Evolutionary conservation across 2,797 vertebrate species (phyloP).

Genomic region (Acestrorhynchus altus): DNA sequence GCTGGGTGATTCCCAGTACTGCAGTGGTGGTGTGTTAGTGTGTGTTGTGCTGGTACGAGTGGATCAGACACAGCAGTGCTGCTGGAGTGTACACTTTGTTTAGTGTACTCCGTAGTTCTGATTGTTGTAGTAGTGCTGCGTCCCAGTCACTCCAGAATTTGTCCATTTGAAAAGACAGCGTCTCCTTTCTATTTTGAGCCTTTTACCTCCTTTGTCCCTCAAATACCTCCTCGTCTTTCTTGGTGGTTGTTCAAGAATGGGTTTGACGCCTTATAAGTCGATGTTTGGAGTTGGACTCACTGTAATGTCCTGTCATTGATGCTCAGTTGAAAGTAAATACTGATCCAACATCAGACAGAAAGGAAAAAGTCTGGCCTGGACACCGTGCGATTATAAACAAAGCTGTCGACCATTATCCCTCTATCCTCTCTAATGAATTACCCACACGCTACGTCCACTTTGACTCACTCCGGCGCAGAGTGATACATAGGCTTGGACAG

Average conservation of each 20-base stretch:
- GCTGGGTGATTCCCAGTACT: no score
- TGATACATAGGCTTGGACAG: background rate
- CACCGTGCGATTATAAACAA: slow-evolving; percentile 42
- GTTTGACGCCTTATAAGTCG: slow-evolving; percentile 39
- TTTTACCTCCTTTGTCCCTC: background rate
- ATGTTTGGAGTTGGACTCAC: slow-evolving; percentile 47
- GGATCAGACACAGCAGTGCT: no score
- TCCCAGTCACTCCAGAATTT: background rate
- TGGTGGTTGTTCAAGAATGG: background rate
- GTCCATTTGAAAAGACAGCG: background rate
- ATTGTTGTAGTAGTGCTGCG: background rate
- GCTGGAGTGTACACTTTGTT: background rate
- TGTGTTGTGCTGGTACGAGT: no score
- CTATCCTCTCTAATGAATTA: slow-evolving; percentile 40
- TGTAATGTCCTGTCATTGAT: slow-evolving; percentile 25
- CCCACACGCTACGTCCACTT: slow-evolving; percentile 29
- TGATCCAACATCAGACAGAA: slow-evolving; percentile 37
- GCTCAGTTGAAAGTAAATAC: slow-evolving; percentile 41
- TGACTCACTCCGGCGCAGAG: background rate
- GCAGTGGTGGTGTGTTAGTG: no score
- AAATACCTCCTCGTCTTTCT: background rate
- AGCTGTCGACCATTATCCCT: slow-evolving; percentile 35
- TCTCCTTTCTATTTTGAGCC: background rate
- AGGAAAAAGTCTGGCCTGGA: slow-evolving; percentile 19
- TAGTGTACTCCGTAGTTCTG: background rate